Conservation (phyloP, 2,888 invertebrate genomes). For the Spodoptera littoralis region DNA sequence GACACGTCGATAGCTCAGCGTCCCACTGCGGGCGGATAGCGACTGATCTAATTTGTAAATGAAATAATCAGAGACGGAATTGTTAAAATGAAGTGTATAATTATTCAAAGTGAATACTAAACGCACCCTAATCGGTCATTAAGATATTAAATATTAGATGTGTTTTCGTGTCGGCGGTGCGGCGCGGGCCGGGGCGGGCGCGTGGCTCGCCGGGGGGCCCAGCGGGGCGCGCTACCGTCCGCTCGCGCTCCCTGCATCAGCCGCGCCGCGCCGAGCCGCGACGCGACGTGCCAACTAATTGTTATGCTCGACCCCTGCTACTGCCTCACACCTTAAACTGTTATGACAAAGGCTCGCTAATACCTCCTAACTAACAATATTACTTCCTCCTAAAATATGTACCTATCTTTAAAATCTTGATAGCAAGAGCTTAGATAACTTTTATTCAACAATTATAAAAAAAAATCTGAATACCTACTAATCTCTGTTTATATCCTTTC, state of each 20-base stretch:
- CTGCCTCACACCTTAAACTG: slow-evolving; percentile 63
- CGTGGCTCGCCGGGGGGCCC: slow-evolving; percentile 79
- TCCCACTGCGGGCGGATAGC: slow-evolving; percentile 32
- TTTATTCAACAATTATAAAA: too few species aligned
- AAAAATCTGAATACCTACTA: too few species aligned
- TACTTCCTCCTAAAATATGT: not conserved
- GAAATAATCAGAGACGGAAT: slow-evolving; percentile 61
- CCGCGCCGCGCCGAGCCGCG: slow-evolving; percentile 46
- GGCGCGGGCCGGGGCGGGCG: slow-evolving; percentile 60
- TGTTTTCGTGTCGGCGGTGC: slow-evolving; percentile 52
- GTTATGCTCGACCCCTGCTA: slow-evolving; percentile 70
- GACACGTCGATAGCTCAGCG: slow-evolving; percentile 9
- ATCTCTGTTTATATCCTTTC: slow-evolving; percentile 52
- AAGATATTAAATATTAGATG: slow-evolving; percentile 85
- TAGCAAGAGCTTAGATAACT: too few species aligned
- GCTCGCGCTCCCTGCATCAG: slow-evolving; percentile 44
- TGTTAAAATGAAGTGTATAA: slow-evolving; percentile 75
- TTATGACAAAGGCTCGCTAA: slow-evolving; percentile 64
- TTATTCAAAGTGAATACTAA: slow-evolving; percentile 79
- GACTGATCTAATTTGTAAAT: slow-evolving; percentile 45
- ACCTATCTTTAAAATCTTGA: too few species aligned
- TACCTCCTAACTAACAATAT: slow-evolving; percentile 11
- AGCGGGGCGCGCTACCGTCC: slow-evolving; percentile 83
- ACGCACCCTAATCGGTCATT: slow-evolving; percentile 84
- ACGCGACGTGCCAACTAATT: slow-evolving; percentile 70